Base-by-base conservation (phyloP, 2,888 invertebrate species). In the Clostera curtula region DNA sequence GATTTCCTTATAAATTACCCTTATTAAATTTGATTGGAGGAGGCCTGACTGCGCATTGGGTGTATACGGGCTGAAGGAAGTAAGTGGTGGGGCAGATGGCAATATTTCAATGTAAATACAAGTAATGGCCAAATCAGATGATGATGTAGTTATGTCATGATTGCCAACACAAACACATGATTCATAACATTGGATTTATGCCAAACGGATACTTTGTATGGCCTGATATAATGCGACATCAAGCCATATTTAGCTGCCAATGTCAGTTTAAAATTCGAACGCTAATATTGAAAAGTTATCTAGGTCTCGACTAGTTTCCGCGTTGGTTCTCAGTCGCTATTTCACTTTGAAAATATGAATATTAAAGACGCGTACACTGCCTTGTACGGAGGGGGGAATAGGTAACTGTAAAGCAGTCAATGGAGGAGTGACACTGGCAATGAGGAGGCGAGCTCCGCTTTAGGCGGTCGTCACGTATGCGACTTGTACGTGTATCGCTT, bases 321-420 rank as follows among this genome's bases (percentile, higher is more conserved):
- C 46, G 43, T 40, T 53, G 43, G 32, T 30, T 38, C 30, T 33
- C 17, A 25, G 34, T 36, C 33, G 43, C 55, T 71, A 61, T 73
- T 71, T 76, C 69, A 61, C 73, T 65, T 57, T 32, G 35, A 45
- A 53, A 49, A 37, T 67, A 75, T 79, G 60, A 74, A 77, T 79
- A 79, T 79, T 69, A 54, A 71, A 63, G 49, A 25, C 67, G 60
- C 69, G 69, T 75, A 48, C 56, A 49, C 41, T 34, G 34, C 75
- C 69, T 52, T 70, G 55, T 68, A 62, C 42, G 58, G 60, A 45
- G 55, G 50, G 49, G 51, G 46, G 50, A 62, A 63, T 59, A 66
- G 63, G 61, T 76, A 76, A 77, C 80, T 70, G 77, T 80, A 71
- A 70, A 76, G 60, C 65, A 66, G 69, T 67, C 73, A 68, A 72